Evolutionary conservation across 2,113 vertebrate species (phyloP).

Genomic region (Rhizomys pruinosus): DNA sequence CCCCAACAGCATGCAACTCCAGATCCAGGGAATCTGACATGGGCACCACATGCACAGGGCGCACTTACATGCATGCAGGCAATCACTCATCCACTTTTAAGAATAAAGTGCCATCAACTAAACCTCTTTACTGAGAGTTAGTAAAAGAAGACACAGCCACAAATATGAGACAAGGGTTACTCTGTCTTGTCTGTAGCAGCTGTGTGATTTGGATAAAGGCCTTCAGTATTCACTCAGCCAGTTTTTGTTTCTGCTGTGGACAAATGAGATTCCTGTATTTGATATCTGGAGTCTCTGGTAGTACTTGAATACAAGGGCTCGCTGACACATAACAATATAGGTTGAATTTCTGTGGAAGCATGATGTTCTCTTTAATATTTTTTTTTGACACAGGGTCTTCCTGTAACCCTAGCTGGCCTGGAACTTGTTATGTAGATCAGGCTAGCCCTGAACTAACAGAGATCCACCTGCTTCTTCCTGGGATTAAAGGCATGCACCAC

Average conservation of each 20-base stretch:
- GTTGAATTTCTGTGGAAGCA: not conserved
- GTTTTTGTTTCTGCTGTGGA: not conserved
- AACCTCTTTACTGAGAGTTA: not conserved
- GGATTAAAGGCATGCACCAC: too few species aligned
- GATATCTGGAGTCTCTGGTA: not conserved
- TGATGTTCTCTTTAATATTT: not conserved
- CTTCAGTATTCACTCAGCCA: not conserved
- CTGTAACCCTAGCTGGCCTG: too few species aligned
- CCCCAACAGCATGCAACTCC: too few species aligned
- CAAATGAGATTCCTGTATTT: not conserved
- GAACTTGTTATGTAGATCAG: too few species aligned
- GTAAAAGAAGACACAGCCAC: not conserved
- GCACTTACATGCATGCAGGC: too few species aligned
- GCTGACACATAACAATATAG: not conserved
- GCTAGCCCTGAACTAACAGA: too few species aligned
- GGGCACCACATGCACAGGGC: too few species aligned
- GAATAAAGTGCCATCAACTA: too few species aligned
- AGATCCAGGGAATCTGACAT: too few species aligned
- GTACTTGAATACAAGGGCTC: not conserved
- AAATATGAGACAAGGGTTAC: not conserved
- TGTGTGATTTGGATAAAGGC: not conserved
- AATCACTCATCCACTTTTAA: too few species aligned
- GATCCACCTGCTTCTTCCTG: too few species aligned
- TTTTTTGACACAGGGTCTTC: too few species aligned
- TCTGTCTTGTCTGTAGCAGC: not conserved